Evolutionary conservation across 2,888 invertebrate genomes (phyloP).

Genomic region (Carabus problematicus): DNA sequence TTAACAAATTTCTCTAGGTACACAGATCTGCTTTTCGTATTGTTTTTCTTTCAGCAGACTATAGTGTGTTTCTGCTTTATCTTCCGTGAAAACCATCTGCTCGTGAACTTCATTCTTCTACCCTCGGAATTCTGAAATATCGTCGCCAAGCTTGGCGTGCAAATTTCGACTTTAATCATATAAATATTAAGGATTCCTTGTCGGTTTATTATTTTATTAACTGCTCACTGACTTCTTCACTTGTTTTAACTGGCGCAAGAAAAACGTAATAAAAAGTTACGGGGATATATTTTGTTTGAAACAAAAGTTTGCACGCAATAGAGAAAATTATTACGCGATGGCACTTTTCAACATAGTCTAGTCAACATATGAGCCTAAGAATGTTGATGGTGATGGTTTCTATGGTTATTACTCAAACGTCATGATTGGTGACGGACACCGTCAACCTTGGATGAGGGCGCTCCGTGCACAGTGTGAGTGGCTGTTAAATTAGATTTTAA

Average conservation of each 20-base stretch:
- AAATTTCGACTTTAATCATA: constrained; percentile 2
- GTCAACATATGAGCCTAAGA: background rate
- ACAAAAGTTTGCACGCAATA: constrained; percentile 14
- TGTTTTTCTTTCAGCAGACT: background rate
- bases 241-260: constrained; percentile 25
- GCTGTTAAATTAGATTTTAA: constrained; percentile 24
- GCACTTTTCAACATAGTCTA: constrained; percentile 9
- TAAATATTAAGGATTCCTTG: constrained; percentile 17
- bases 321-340: no score
- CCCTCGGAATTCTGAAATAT: constrained; percentile 36
- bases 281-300: constrained; percentile 26
- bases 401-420: no score
- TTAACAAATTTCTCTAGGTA: no score
- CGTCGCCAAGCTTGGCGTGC: background rate
- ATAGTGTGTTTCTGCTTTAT: constrained; percentile 18
- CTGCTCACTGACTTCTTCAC: constrained; percentile 23
- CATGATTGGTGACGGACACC: no score
- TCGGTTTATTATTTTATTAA: constrained; percentile 32
- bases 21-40: constrained; percentile 1
- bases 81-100: constrained; percentile 7
- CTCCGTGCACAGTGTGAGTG: no score
- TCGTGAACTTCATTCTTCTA: constrained; percentile 29
- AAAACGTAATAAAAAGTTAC: constrained; percentile 30
- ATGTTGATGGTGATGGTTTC: no score
- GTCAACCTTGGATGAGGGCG: no score